phyloP scores from a whole-genome alignment of 2,113 vertebrate genomes.

The Promerops cafer region DNA sequence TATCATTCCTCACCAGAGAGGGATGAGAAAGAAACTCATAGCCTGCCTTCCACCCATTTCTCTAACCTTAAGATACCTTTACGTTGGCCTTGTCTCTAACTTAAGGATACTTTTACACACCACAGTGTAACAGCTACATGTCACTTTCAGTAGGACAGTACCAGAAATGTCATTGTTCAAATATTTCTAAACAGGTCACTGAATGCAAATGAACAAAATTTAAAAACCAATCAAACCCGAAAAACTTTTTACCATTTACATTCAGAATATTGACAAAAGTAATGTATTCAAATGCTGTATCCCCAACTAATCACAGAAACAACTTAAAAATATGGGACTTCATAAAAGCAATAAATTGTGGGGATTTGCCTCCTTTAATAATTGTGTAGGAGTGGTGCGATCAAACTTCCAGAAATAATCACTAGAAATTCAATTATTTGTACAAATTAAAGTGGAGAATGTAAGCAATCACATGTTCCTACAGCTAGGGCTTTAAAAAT shows the following conservation, averaged over 20 bases:
- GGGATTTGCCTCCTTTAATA: background rate
- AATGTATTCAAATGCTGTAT: background rate
- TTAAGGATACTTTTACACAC: background rate
- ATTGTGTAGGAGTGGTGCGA: background rate
- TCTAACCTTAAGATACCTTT: background rate
- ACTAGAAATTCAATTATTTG: background rate
- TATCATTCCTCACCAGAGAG: background rate
- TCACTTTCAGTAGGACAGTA: background rate
- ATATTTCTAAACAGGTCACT: background rate
- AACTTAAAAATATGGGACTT: background rate
- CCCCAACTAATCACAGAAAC: background rate
- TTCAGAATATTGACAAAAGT: background rate
- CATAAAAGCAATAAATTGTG: background rate
- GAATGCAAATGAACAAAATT: background rate
- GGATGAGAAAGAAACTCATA: background rate
- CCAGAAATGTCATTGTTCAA: background rate
- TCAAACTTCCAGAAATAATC: background rate
- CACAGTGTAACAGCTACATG: background rate
- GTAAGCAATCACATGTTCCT: background rate
- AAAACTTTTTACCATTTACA: background rate
- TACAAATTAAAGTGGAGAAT: background rate
- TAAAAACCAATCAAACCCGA: background rate
- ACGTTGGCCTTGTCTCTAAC: background rate
- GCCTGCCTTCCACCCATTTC: background rate
- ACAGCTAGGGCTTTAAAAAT: background rate